A percentile compares a stretch with the other conserved stretches of the same genome.
These are phyloP conservation scores for Drymodes brunneopygia DNA, from an alignment of 2,113 vertebrate genomes.

Conservation along the genomic window DNA sequence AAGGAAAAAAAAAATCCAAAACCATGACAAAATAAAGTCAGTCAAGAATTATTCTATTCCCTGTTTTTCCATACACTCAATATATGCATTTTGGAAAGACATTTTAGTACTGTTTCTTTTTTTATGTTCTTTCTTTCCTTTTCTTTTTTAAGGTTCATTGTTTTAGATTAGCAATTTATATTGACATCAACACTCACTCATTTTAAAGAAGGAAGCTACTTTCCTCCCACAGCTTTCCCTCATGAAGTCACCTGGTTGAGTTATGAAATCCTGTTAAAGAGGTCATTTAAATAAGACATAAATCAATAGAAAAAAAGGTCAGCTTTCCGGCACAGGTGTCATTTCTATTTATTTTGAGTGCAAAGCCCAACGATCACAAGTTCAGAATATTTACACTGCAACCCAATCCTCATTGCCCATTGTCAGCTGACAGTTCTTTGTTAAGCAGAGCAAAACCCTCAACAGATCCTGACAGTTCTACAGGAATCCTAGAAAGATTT, in stretches of 20 bases:
- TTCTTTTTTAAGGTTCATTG: background rate
- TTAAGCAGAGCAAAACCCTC: slow-evolving; percentile 41
- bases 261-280: background rate
- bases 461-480: slow-evolving; percentile 50
- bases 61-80: background rate
- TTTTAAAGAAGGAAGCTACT: background rate
- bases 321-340: background rate
- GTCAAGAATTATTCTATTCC: background rate
- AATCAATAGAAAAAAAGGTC: background rate
- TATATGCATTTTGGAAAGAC: background rate
- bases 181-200: background rate
- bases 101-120: background rate
- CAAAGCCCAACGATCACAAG: slow-evolving; percentile 27
- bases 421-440: slow-evolving; percentile 29
- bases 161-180: background rate
- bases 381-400: slow-evolving; percentile 63
- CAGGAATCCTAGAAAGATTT: slow-evolving; percentile 20
- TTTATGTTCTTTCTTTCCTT: background rate
- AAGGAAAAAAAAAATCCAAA: background rate
- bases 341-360: background rate
- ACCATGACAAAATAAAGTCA: background rate
- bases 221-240: background rate
- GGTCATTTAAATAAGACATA: background rate
- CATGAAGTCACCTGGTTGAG: background rate
- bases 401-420: background rate